A percentile compares a stretch with the other conserved stretches of the same genome.
These are phyloP conservation scores for Lithodes maja DNA, from an alignment of 2,888 invertebrate genomes.

Conservation along the genomic window DNA sequence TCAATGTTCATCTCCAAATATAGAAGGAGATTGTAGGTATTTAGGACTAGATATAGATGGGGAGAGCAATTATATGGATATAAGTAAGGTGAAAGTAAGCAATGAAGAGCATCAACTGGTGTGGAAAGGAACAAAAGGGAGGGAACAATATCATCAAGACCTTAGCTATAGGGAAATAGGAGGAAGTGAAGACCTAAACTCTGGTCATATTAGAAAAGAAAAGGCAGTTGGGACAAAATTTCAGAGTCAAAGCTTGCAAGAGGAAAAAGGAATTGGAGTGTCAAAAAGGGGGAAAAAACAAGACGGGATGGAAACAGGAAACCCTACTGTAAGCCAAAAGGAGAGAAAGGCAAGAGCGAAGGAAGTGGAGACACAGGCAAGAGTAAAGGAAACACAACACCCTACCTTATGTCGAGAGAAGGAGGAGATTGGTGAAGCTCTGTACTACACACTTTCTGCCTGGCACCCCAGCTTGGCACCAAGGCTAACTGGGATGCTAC, in stretches of 20 bases:
- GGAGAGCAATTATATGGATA: neutral
- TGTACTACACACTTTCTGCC: neutral
- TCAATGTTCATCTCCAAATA: no score
- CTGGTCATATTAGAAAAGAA: neutral
- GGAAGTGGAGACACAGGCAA: neutral
- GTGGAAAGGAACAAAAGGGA: no score
- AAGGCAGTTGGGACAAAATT: neutral
- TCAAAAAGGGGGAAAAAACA: neutral
- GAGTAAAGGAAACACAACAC: neutral
- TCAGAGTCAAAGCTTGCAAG: no score
- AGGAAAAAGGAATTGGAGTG: neutral
- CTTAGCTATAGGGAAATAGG: neutral
- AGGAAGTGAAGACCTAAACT: neutral
- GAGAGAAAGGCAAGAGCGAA: no score
- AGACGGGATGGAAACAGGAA: neutral
- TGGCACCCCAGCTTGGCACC: neutral
- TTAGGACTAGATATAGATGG: neutral
- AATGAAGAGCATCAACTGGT: no score
- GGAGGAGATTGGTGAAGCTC: neutral
- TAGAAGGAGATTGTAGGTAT: no score
- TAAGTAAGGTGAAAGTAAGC: no score
- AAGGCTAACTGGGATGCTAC: slow-evolving; percentile 52
- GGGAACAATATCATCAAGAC: no score
- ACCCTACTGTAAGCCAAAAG: no score
- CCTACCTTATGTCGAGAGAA: neutral